phyloP scores from a whole-genome alignment of 2,888 invertebrate species.

The Pristionchus exspectatus region DNA sequence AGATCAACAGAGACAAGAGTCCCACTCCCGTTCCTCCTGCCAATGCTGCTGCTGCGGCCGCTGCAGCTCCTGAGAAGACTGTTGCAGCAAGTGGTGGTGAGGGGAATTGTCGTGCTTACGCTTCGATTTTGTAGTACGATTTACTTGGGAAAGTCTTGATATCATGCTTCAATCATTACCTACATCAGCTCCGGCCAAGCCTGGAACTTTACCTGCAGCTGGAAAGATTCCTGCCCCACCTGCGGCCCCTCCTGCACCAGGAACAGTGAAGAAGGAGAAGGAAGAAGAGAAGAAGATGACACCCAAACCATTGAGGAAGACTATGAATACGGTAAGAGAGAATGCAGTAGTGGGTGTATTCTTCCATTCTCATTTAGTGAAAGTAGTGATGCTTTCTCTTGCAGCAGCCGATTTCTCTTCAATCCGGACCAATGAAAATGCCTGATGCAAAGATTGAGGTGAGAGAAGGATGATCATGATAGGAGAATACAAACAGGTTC shows the following conservation, averaged over 20 bases:
- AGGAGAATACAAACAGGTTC: neutral
- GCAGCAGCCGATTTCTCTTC: constrained; percentile 23
- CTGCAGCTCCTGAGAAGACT: neutral
- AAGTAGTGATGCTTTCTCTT: neutral
- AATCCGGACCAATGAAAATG: constrained; percentile 52
- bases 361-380: neutral
- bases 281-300: constrained; percentile 46
- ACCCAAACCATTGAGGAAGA: constrained; percentile 52
- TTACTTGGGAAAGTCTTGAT: no score
- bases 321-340: constrained; percentile 13
- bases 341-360: neutral
- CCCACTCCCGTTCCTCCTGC: constrained; percentile 29
- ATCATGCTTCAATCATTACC: neutral
- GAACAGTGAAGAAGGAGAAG: constrained; percentile 2
- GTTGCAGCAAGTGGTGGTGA: constrained; percentile 20
- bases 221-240: constrained; percentile 4
- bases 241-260: constrained; percentile 38
- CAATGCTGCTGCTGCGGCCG: constrained; percentile 23
- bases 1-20: constrained; percentile 57
- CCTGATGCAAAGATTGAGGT: constrained; percentile 51
- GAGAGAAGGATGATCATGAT: neutral
- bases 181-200: neutral
- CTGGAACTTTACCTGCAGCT: neutral
- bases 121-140: neutral
- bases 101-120: neutral